Evolutionary conservation across 1,140 invertebrate genomes (phyloP), one percentile per base, ranked within the genome.

Genomic region (Wasmannia auropunctata): DNA sequence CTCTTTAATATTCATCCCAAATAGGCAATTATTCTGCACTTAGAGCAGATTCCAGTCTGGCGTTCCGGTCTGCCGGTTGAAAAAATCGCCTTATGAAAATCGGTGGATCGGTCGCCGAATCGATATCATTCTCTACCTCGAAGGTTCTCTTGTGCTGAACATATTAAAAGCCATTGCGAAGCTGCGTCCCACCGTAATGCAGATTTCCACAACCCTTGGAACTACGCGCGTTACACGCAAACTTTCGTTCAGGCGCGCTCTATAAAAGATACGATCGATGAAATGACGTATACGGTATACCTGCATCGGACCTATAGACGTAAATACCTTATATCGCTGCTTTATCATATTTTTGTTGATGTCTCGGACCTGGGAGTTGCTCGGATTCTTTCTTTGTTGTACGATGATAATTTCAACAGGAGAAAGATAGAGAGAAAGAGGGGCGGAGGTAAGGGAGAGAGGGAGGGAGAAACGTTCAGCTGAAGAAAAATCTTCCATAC

Each of bases 201-300:
- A 37, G 67, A 56, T 84, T 84, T 83, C 87, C 56, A 62, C 60
- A 67, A 88, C 49, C 86, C 28, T 40, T 67, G 74, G 16, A 85
- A 67, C 67, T 60, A 58, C 54, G 63, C 46, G 87, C 84, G 86
- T 87, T 54, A 31, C 60, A 83, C 37, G 22, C 79, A 62, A 86
- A 90, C 85, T 90, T 89, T 89, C 85, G 85, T 79, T 77, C 54
- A 34, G 28, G 25, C 34, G 31, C 46, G 63, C 85, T 79, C 79
- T 62, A 76, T 70, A 75, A 79, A 90, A 89, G 58, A 80, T 56
- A 34, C 46, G 83, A 51, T 40, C 56, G 72, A 72, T 46, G 34
- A 60, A 58, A 65, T 19, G 79, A 83, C 56, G 85, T 65, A 70
- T 72, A 65, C 31, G 19, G 19, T 54, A 51, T 25, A 76, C 51